Percentiles rank a stretch among this genome's conserved stretches.
These are phyloP conservation scores for Actinostola sp. DNA, from an alignment of 92 coral and sea anemone genomes.

Conservation along the genomic window DNA sequence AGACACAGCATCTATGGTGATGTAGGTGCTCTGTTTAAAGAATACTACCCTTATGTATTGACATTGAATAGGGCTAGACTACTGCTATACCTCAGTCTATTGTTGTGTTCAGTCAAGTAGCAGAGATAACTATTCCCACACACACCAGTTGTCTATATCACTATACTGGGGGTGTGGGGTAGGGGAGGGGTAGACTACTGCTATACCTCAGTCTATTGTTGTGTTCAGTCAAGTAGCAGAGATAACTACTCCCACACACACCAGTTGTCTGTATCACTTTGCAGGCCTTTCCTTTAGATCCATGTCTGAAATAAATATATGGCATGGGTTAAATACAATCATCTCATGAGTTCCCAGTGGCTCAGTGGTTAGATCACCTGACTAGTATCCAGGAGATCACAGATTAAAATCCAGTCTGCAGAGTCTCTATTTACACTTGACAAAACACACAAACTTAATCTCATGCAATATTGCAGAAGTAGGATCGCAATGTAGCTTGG, in stretches of 20 bases:
- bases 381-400: too few species aligned
- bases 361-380: too few species aligned
- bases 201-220: conserved; percentile 78
- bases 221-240: conserved; percentile 80
- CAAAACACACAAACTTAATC: too few species aligned
- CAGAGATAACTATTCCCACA: conserved; percentile 79
- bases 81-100: conserved; percentile 86
- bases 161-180: too few species aligned
- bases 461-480: too few species aligned
- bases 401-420: too few species aligned
- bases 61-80: too few species aligned
- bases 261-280: conserved; percentile 80
- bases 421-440: too few species aligned
- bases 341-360: too few species aligned
- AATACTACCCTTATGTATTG: too few species aligned
- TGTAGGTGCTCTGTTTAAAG: background rate
- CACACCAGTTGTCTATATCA: conserved; percentile 70
- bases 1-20: background rate
- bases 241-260: conserved; percentile 68
- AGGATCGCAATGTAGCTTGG: too few species aligned
- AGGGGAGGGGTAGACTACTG: too few species aligned
- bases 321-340: background rate
- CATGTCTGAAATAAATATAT: conserved; percentile 57
- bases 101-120: conserved; percentile 69
- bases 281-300: conserved; percentile 79